phyloP scores from a whole-genome alignment of 1,140 invertebrate species.

The Drosophila kanapiae region DNA sequence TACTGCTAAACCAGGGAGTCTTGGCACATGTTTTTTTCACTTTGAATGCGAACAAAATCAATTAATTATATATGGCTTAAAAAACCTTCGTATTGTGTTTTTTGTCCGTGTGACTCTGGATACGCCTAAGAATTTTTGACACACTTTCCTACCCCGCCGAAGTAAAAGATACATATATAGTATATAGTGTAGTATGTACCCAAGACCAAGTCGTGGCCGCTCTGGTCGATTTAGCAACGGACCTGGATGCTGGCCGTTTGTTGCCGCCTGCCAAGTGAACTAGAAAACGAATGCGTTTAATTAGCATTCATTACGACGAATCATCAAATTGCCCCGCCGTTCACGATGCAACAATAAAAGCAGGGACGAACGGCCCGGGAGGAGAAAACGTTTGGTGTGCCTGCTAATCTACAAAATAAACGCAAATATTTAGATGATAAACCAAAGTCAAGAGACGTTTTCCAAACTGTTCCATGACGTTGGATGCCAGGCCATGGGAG shows the following conservation, averaged over 20 bases:
- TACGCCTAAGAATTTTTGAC: conserved; percentile 79
- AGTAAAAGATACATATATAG: conserved; percentile 1
- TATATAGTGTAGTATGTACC: conserved; percentile 10
- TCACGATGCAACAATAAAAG: conserved; percentile 73
- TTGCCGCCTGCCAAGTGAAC: conserved; percentile 70
- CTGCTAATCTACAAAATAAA: conserved; percentile 79
- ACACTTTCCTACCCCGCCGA: conserved; percentile 62
- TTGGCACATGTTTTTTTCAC: too few relatives aligned
- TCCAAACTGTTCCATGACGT: conserved; percentile 79
- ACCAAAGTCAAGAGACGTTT: conserved; percentile 59
- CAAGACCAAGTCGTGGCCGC: conserved; percentile 13
- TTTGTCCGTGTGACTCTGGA: conserved; percentile 34
- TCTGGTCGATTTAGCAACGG: conserved; percentile 44
- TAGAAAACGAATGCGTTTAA: conserved; percentile 84
- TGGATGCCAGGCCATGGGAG: conserved; percentile 9
- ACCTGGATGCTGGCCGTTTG: conserved; percentile 49
- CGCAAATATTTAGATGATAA: conserved; percentile 74
- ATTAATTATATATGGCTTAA: too few relatives aligned
- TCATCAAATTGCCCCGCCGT: conserved; percentile 73
- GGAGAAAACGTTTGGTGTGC: conserved; percentile 65
- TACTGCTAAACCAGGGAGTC: too few relatives aligned
- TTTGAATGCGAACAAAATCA: too few relatives aligned
- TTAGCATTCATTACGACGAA: conserved; percentile 84
- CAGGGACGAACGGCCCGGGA: conserved; percentile 16
- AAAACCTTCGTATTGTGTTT: not conserved